Evolutionary conservation across 1,140 invertebrate species (phyloP).

Genomic region (Brachionus plicatilis): DNA sequence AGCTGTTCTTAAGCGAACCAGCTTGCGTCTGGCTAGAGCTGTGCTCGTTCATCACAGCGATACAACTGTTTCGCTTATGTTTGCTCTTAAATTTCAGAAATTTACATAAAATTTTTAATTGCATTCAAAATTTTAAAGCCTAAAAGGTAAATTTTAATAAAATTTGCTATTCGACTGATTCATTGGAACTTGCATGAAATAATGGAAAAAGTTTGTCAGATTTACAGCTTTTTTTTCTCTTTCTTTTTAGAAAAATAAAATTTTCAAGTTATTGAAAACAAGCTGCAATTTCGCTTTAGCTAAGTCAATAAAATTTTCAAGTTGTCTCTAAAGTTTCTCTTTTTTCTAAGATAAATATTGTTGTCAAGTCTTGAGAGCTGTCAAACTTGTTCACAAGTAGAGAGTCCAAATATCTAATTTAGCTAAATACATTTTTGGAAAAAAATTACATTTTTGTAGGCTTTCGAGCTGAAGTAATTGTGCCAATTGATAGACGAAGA

Average conservation of each 20-base stretch:
- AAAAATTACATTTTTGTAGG: constrained; percentile 21
- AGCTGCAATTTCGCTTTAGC: background rate
- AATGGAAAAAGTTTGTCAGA: background rate
- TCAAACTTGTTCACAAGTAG: background rate
- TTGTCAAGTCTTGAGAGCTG: constrained; percentile 9
- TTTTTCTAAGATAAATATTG: constrained; percentile 27
- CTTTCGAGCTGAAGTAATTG: background rate
- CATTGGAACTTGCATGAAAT: constrained; percentile 3
- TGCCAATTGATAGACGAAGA: constrained; percentile 26
- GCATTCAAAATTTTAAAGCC: background rate
- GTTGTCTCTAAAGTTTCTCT: background rate
- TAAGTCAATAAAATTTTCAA: constrained; percentile 21
- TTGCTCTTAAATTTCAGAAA: background rate
- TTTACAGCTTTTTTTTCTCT: background rate
- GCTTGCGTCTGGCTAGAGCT: background rate
- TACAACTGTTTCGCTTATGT: constrained; percentile 38
- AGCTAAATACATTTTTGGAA: background rate
- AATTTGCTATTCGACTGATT: background rate
- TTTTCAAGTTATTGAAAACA: constrained; percentile 33
- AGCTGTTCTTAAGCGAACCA: constrained; percentile 4
- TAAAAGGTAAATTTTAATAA: constrained; percentile 16
- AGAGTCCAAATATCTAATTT: background rate
- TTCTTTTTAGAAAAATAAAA: background rate
- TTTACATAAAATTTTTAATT: constrained; percentile 28
- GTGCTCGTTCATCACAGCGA: constrained; percentile 27